Evolutionary conservation across 2,113 vertebrate species (phyloP).

Genomic region (Chamaetylas fuelleborni): DNA sequence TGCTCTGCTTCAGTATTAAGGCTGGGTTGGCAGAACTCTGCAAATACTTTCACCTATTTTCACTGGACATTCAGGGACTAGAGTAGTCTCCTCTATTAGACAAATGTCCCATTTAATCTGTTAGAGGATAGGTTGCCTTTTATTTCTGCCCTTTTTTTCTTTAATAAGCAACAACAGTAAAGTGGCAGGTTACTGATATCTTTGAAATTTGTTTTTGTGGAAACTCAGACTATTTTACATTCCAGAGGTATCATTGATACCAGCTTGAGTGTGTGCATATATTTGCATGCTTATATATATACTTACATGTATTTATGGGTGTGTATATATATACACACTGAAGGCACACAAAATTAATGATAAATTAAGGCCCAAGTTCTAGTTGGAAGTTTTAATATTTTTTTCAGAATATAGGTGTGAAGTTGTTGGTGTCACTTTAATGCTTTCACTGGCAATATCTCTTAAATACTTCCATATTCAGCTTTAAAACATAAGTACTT

Average conservation of each 20-base stretch:
- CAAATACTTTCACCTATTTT: not conserved
- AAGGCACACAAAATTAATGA: not conserved
- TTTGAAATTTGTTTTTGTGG: not conserved
- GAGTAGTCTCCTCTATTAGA: not conserved
- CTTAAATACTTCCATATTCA: not conserved
- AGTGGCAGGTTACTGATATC: not conserved
- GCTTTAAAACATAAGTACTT: conserved; percentile 45
- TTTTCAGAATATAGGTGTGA: not conserved
- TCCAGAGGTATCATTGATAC: not conserved
- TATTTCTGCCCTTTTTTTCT: not conserved
- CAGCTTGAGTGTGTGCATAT: not conserved
- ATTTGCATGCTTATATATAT: not conserved
- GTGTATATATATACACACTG: not conserved
- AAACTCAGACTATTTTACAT: not conserved
- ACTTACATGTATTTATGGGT: not conserved
- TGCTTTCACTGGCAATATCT: not conserved
- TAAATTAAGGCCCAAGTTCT: not conserved
- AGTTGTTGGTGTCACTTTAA: not conserved
- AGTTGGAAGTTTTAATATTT: not conserved
- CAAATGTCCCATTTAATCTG: not conserved
- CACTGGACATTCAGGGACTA: not conserved
- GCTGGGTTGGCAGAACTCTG: not conserved
- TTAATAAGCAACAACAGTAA: not conserved
- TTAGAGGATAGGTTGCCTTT: not conserved
- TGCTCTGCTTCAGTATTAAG: not conserved